Evolutionary conservation across 2,888 invertebrate genomes (phyloP), one percentile per base, ranked within the genome.

Genomic region (Chymomyza procnemis): DNA sequence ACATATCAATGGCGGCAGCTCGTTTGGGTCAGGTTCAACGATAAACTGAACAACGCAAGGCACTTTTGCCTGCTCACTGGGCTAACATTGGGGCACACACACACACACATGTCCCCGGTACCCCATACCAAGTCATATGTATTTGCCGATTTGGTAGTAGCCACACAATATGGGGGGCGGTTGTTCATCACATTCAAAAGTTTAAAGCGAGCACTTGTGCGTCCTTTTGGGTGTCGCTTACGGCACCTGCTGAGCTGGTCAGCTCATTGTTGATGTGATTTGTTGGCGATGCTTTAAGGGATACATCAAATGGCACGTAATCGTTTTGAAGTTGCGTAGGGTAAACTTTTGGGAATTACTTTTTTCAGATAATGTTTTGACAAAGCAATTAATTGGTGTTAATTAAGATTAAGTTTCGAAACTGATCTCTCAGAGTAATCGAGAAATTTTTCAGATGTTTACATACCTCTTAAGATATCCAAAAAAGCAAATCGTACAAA

Each of bases 191-290:
- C n/a, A n/a, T 54, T 64, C n/a, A 58, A 69, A 71, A 69, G 64
- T 78, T 67, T 71, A 71, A 69, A 71, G 48, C 18, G 18, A 63
- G 19, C 64, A 19, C 6, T n/a, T n/a, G 16, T 6, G 3, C 30
- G 60, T 21, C 34, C 47, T 58, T n/a, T 52, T 41, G 48, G 47
- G 52, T 56, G 66, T 62, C 57, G 34, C 64, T 61, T 67, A 58
- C 64, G 60, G 41, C 84, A 80, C 86, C 86, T 83, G 84, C 86
- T 83, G 80, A 9, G 78, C 26, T 66, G 76, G 76, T 69, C 85
- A 83, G 50, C 66, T 64, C 52, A 46, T 60, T 62, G 55, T 58
- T 57, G 14, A 59, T 59, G 54, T 69, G 64, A 79, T 74, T 22
- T 12, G 26, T 46, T 50, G 48, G 48, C 48, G 4, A 1, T 41